Evolutionary conservation across 2,113 vertebrate genomes (phyloP), one percentile per base, ranked within the genome.

Genomic region (Gobiocypris rarus): DNA sequence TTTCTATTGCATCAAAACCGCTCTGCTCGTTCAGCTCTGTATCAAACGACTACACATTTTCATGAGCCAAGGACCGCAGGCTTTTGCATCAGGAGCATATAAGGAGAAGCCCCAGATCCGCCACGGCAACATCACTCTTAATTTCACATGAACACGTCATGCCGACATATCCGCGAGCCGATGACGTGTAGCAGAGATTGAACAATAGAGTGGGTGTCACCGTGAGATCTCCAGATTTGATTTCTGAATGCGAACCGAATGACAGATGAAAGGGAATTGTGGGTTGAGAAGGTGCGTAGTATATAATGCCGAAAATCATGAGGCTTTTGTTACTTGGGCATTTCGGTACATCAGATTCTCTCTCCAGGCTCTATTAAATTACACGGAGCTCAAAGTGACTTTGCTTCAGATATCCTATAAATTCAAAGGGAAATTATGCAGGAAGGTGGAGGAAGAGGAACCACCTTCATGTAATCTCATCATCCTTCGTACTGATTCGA

Each of bases 221-320:
- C 19, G 3, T 87, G 82, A 88, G 76, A 88, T 85, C 65, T 79
- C 54, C 22, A 26, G 43, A 84, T 88, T 87, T 82, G 73, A 91
- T 88, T 86, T 86, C 59, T 81, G 78, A 84, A 54, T 75, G 67
- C 11, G 70, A 82, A 87, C 26, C 78, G 5, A 75, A 28, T 48
- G 77, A 83, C 48, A 82, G 88, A 90, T 90, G 41, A 90, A 88
- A 88, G 61, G 43, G 58, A 87, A 87, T 85, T 80, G 85, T 88
- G 86, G 61, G 76, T 82, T 50, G 71, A 79, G 83, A 38, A 3
- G 80, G 78, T 79, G 83, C 58, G 8, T 3, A 65, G 70, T 24
- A 14, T 48, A 31, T 71, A 82, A 75, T 87, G 77, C 84, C 87
- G 74, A 83, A 89, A 85, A 87, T 83, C 88, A 63, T 11, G 22